Conservation (phyloP, 2,888 invertebrate species). For the Augochlorella aurata region DNA sequence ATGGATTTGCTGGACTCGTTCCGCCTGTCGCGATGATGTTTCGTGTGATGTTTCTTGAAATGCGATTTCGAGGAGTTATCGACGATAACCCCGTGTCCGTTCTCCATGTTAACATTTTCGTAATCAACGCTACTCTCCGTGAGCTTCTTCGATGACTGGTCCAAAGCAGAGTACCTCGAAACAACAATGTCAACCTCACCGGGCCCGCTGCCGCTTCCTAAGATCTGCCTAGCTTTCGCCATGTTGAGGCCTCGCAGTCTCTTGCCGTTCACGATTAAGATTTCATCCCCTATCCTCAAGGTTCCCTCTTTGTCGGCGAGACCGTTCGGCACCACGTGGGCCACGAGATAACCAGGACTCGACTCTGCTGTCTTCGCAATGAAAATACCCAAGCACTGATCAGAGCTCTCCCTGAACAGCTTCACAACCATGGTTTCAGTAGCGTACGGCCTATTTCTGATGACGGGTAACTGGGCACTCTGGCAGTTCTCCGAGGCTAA, state of each 20-base stretch:
- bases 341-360: conserved; percentile 86
- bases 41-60: conserved; percentile 77
- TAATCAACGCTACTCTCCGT: conserved; percentile 89
- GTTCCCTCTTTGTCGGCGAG: conserved; percentile 88
- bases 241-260: conserved; percentile 86
- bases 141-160: conserved; percentile 79
- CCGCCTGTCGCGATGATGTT: conserved; percentile 69
- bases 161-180: conserved; percentile 81
- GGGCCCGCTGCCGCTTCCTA: conserved; percentile 84
- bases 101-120: conserved; percentile 84
- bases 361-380: conserved; percentile 86
- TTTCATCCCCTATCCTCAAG: conserved; percentile 87
- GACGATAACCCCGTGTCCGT: conserved; percentile 83
- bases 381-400: conserved; percentile 88
- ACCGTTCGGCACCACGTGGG: conserved; percentile 88
- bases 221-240: conserved; percentile 86
- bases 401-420: conserved; percentile 84
- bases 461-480: conserved; percentile 62
- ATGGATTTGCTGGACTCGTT: conserved; percentile 73
- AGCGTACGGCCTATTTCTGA: conserved; percentile 72
- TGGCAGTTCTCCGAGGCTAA: conserved; percentile 8
- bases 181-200: conserved; percentile 87
- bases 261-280: conserved; percentile 88
- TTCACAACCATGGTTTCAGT: conserved; percentile 83
- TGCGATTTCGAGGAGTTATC: conserved; percentile 81